phyloP scores from a whole-genome alignment of 1,140 invertebrate species.

The Nilaparvata lugens region DNA sequence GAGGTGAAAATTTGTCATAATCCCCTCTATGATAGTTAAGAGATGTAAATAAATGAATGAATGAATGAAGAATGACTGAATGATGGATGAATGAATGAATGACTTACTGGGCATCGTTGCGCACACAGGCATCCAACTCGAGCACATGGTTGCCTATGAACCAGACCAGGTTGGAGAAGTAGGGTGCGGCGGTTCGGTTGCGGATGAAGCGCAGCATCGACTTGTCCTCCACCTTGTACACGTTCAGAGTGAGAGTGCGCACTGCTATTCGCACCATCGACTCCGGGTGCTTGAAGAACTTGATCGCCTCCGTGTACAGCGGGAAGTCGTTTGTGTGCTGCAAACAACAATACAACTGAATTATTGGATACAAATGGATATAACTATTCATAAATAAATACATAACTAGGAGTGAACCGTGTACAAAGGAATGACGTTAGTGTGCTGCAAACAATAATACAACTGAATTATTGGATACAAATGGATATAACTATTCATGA shows the following conservation, averaged over 20 bases:
- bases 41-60: conserved; percentile 1
- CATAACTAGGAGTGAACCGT: no score
- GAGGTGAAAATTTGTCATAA: conserved; percentile 12
- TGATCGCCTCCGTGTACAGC: conserved; percentile 96
- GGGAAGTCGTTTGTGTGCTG: conserved; percentile 99
- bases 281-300: conserved; percentile 98
- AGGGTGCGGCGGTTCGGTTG: conserved; percentile 90
- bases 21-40: not conserved
- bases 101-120: conserved; percentile 88
- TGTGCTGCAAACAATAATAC: conserved; percentile 87
- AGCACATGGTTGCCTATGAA: conserved; percentile 98
- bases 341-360: no score
- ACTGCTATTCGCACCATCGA: conserved; percentile 99
- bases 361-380: no score
- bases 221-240: conserved; percentile 89
- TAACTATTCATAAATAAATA: no score
- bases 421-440: conserved; percentile 97
- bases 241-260: conserved; percentile 92
- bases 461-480: no score
- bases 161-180: conserved; percentile 99
- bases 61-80: no score
- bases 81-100: conserved; percentile 9
- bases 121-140: conserved; percentile 89
- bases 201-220: conserved; percentile 94
- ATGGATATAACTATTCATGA: no score